Evolutionary conservation across 2,888 invertebrate species (phyloP), one percentile per base, ranked within the genome.

Genomic region (Meiosimyza decipiens): DNA sequence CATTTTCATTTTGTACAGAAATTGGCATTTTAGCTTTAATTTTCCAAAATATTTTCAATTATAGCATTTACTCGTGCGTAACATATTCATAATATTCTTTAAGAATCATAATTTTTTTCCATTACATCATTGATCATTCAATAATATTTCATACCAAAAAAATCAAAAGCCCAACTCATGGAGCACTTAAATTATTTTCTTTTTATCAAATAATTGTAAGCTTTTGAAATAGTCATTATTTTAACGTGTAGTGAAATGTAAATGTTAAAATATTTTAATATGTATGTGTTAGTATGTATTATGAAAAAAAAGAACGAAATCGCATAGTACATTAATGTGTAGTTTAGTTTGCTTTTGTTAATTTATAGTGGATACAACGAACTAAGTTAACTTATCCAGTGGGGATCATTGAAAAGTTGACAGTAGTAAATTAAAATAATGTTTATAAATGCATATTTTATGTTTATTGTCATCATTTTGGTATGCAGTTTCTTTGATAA

Each of bases 221-320:
- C 50, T 69, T 51, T 33, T 69, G 52, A 62, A 62, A 51, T 62
- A 69, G 60, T 54, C 54, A 16, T 54, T 54, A 54, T 54, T 54
- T 16, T 15, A 6, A 16, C 54, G 15, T 16, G 54, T 54, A 16
- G 54, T 16, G 54, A 16, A 11, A 33, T 62, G 60, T 62, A 40
- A n/a, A 40, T 62, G 40, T 40, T 40, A 40, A 28, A 40, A 40
- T 62, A 40, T 62, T 62, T 22, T 47, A 62, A 40, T 62, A 62
- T 62, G 60, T 62, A 62, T 62, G 60, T 62, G 33, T 28, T 40
- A 40, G n/a, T 62, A 40, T 62, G n/a, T 62, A 40, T 62, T 40
- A 62, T 40, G 40, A n/a, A 33, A 6, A n/a, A 16, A n/a, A 62
- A 33, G 18, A 57, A 57, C 28, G 15, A 57, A 40, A 40, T 47